phyloP scores from a whole-genome alignment of 2,797 vertebrate species.

The Crax fasciolata region DNA sequence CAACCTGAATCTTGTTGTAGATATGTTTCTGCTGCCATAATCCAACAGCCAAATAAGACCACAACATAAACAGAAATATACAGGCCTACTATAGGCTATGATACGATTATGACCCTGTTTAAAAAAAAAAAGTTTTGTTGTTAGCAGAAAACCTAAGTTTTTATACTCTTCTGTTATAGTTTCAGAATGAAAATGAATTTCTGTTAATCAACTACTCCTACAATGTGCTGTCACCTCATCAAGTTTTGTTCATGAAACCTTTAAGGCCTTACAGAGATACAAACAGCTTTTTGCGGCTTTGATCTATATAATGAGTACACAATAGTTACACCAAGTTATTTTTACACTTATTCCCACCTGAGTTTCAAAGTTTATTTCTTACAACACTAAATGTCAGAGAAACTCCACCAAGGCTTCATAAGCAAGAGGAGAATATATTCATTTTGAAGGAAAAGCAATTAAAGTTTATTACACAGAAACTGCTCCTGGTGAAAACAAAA shows the following conservation, averaged over 20 bases:
- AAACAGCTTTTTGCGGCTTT: not conserved
- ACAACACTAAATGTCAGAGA: not conserved
- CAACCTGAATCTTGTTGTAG: conserved; percentile 89
- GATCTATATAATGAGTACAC: not conserved
- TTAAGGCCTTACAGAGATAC: not conserved
- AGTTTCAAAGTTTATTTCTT: not conserved
- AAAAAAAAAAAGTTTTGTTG: not conserved
- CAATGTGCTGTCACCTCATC: not conserved
- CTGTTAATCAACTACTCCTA: not conserved
- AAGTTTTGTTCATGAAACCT: not conserved
- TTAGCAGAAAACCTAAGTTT: not conserved
- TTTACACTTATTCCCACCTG: not conserved
- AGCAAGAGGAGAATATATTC: not conserved
- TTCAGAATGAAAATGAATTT: not conserved
- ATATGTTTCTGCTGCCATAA: conserved; percentile 91
- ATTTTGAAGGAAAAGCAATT: not conserved
- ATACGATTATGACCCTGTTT: conserved; percentile 97
- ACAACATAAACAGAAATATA: conserved; percentile 99
- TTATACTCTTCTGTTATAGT: not conserved
- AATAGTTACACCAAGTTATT: not conserved
- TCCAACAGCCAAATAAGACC: conserved; percentile 97
- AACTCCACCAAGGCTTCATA: not conserved
- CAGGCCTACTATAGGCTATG: conserved; percentile 98
- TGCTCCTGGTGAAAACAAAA: not conserved
- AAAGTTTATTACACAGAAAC: not conserved